Percentiles rank a stretch among this genome's conserved stretches.
These are phyloP conservation scores for Periparus ater DNA, from an alignment of 2,797 vertebrate genomes.

Conservation along the genomic window DNA sequence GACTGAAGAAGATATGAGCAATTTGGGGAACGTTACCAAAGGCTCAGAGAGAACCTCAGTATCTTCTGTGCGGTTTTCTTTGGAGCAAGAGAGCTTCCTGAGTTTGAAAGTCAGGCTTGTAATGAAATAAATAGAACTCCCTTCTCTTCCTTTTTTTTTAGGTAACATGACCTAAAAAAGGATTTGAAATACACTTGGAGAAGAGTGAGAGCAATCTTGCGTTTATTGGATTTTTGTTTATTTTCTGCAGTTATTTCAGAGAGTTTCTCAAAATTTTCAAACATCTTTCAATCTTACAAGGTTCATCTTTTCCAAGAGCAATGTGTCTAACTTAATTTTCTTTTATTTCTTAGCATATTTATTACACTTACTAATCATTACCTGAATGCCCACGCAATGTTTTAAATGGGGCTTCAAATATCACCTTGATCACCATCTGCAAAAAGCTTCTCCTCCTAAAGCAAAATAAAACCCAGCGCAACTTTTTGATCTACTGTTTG, in stretches of 20 bases:
- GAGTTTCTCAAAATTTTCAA: background rate
- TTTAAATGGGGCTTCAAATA: background rate
- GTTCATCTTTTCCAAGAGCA: background rate
- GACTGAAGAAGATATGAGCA: background rate
- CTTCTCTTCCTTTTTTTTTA: background rate
- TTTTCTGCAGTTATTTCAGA: conserved; percentile 7
- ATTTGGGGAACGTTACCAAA: background rate
- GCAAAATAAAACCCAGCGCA: accelerated
- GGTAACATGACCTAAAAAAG: conserved; percentile 14
- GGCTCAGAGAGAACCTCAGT: background rate
- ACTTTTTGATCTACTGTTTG: background rate
- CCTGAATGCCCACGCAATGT: background rate
- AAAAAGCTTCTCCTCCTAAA: background rate
- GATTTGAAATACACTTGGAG: background rate
- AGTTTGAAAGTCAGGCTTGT: background rate
- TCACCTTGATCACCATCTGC: background rate
- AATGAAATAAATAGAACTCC: conserved; percentile 1
- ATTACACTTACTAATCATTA: background rate
- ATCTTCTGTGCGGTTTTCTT: background rate
- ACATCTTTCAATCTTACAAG: background rate
- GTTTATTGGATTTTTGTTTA: background rate
- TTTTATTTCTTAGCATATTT: background rate
- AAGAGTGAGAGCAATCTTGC: background rate
- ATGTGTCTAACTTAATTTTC: background rate
- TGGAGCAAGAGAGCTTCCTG: background rate